Evolutionary conservation across 2,113 vertebrate genomes (phyloP).

Genomic region (Stomatorhinus ivindoensis): DNA sequence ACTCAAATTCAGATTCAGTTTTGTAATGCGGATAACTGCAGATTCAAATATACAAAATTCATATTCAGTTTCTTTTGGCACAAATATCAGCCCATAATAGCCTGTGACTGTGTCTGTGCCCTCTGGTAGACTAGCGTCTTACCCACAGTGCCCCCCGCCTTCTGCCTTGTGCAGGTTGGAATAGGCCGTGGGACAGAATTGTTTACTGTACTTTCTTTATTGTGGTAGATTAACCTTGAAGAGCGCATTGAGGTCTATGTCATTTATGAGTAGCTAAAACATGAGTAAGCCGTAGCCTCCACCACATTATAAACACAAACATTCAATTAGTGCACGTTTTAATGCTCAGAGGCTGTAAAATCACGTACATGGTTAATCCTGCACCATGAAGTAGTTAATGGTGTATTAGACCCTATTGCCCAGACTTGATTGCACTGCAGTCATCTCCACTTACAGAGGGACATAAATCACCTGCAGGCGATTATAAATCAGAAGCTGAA

Average conservation of each 20-base stretch:
- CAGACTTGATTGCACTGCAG: not conserved
- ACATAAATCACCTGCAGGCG: constrained; percentile 6
- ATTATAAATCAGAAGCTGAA: not conserved
- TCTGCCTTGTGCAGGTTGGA: not conserved
- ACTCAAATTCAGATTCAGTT: no score
- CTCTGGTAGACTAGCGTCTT: not conserved
- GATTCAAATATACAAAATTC: no score
- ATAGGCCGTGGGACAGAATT: not conserved
- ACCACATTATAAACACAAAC: constrained; percentile 3
- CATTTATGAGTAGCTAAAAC: not conserved
- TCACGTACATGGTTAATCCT: constrained; percentile 9
- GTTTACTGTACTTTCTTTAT: not conserved
- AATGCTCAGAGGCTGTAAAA: constrained; percentile 14
- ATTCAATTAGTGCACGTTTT: not conserved
- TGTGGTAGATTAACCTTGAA: not conserved
- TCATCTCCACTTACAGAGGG: not conserved
- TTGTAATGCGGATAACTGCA: no score
- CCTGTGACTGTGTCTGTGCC: not conserved
- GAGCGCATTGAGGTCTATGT: not conserved
- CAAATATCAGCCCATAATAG: no score
- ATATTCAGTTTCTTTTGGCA: no score
- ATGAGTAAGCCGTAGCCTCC: not conserved
- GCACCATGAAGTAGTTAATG: constrained; percentile 15
- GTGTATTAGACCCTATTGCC: constrained; percentile 7
- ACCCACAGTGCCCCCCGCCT: not conserved